Conservation (phyloP, 1,140 invertebrate genomes). For the Macrostomum lignano region DNA sequence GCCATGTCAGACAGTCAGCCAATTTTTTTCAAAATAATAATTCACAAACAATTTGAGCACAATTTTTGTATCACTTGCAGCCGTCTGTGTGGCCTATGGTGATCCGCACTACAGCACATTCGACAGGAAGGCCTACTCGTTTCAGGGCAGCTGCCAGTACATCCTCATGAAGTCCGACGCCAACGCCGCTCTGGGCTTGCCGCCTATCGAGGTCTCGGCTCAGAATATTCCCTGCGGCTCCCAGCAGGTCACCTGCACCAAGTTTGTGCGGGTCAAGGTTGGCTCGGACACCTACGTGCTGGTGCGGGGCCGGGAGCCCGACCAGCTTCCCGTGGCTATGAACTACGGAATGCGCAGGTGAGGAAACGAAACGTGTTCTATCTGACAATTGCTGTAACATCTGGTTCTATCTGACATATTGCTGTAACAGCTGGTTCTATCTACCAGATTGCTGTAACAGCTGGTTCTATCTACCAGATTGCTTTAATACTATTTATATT, state of each 20-base stretch:
- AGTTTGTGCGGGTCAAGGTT: slow-evolving; percentile 2
- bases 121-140: slow-evolving; percentile 44
- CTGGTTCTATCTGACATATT: too few relatives aligned
- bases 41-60: too few relatives aligned
- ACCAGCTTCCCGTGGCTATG: not conserved
- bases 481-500: too few relatives aligned
- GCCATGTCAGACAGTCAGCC: too few relatives aligned
- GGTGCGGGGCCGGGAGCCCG: not conserved
- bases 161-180: slow-evolving; percentile 16
- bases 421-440: too few relatives aligned
- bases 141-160: slow-evolving; percentile 52
- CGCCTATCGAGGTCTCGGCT: not conserved
- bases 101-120: slow-evolving; percentile 43
- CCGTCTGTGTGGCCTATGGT: slow-evolving; percentile 6
- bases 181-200: not conserved
- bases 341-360: slow-evolving; percentile 1
- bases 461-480: too few relatives aligned
- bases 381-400: too few relatives aligned
- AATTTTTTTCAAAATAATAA: too few relatives aligned
- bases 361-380: too few relatives aligned
- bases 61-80: slow-evolving; percentile 1
- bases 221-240: slow-evolving; percentile 3
- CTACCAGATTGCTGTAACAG: too few relatives aligned
- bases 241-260: slow-evolving; percentile 3
- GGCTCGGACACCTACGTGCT: not conserved